Base-by-base conservation (phyloP, 1,140 invertebrate genomes). In the Lerema accius region DNA sequence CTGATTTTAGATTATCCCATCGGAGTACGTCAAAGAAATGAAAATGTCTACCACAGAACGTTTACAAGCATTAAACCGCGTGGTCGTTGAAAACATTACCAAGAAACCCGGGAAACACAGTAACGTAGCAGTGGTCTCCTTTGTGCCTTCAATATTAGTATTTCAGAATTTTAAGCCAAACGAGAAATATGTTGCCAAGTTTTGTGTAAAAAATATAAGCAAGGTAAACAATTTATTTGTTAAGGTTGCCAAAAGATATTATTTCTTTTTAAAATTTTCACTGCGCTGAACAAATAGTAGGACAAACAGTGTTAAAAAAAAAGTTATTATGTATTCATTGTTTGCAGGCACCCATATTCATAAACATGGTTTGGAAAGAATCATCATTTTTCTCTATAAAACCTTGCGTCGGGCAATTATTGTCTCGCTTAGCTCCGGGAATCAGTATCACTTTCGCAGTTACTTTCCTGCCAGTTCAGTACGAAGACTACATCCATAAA, bases 151-250 rank as follows among this genome's bases (percentile, higher is more conserved):
- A 63, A 50, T 89, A 9, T 67, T 90, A 5, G 61, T 90, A 13
- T 90, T 86, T 26, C 87, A 90, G 67, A 90, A 90, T 58, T 87
- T 78, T 66, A 89, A 83, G 50, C 80, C 82, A 4, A 89, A 89
- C 28, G 86, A 89, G 13, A 87, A 81, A 68, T 53, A 80, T 26
- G 70, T 83, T 9, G 80, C 84, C 4, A 90, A 86, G 58, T 89
- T 90, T 73, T 77, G 78, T 9, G 80, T 89, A 23, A 86, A 80
- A 73, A 90, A 90, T 70, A 82, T 84, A 17, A 87, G 84, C 67
- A 83, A 80, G 76, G 87, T 88, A 69, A 63, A 40, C 13, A 26
- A 46, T 0, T 26, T 43, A 35, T 37, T 62, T 42, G 16, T 48
- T n/a, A n/a, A 9, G 14, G 39, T 26, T 48, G 14, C 23, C 37